These are phyloP conservation scores for Tiaroga cobitis DNA, from an alignment of 2,797 vertebrate genomes.

Conservation along the genomic window DNA sequence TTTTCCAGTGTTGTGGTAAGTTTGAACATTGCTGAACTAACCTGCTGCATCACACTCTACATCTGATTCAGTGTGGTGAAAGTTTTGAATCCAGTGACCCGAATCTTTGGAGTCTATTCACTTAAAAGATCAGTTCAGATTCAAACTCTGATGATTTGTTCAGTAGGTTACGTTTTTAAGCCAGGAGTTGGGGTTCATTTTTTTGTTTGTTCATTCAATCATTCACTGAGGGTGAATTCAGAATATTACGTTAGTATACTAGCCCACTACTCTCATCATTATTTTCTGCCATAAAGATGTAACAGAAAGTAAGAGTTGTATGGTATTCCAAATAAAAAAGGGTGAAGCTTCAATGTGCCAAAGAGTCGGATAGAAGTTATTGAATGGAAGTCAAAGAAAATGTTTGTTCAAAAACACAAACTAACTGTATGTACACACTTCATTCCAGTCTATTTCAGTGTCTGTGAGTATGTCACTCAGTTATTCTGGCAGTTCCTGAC, in stretches of 20 bases:
- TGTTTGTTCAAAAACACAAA: background rate
- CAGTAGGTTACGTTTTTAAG: background rate
- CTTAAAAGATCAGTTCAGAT: background rate
- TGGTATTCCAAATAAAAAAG: background rate
- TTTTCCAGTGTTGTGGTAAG: conserved; percentile 9
- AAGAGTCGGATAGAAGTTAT: background rate
- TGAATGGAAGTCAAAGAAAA: background rate
- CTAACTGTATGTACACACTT: background rate
- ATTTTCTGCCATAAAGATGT: background rate
- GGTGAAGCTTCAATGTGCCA: background rate
- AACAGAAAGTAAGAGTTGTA: background rate
- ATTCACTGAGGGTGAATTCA: background rate
- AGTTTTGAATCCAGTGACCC: background rate
- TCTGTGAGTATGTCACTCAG: background rate
- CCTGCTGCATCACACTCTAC: background rate
- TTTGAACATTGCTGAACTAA: background rate
- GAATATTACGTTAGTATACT: background rate
- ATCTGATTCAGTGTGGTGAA: background rate
- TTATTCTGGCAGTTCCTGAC: conserved; percentile 1
- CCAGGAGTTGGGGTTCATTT: background rate
- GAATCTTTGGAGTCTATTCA: background rate
- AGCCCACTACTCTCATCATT: background rate
- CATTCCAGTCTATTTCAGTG: background rate
- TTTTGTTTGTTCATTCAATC: background rate
- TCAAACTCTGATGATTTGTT: background rate